Evolutionary conservation across 2,113 vertebrate genomes (phyloP), one percentile per base, ranked within the genome.

Genomic region (Cathartes aura): DNA sequence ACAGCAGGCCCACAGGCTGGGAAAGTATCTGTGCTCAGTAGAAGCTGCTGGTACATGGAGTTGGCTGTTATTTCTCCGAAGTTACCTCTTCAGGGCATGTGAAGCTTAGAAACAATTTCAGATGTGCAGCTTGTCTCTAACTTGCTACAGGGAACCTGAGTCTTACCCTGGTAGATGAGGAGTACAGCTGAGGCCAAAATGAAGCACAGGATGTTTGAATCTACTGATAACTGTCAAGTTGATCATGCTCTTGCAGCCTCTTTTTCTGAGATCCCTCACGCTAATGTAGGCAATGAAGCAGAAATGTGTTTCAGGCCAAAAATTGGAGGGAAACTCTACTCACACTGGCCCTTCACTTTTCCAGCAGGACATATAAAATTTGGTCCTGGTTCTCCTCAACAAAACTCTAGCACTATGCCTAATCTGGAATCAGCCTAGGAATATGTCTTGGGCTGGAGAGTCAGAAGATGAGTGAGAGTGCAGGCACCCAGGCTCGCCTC

Each of bases 141-240:
- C 26, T 56, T 2, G 6, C 62, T 72, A 8, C 9, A 29, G 30
- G 50, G 42, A 79, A 24, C 20, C 36, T 0, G 0, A 19, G 14
- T 53, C 34, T 67, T 40, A 32, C 23, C 26, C 42, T 36, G 16
- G 8, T n/a, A 68, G 68, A 34, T 29, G 18, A 34, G 23, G 15
- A n/a, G 24, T 42, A 17, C 15, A 71, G 47, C 36, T 58, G 29
- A 90, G 70, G 38, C 27, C 58, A 59, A 59, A 80, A 27, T 6
- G 34, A 58, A 87, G 74, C n/a, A n/a, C 3, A 12, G 17, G 47
- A 4, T 76, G 7, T 59, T 83, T 80, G 11, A 73, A 60, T 82
- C 23, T 43, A 30, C n/a, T 45, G 32, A 13, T 3, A 48, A 53
- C 16, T 71, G 75, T 48, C 42, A 38, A 45, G 14, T 1, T 52